phyloP scores from a whole-genome alignment of 1,140 invertebrate genomes.

The Dendrolimus punctatus region DNA sequence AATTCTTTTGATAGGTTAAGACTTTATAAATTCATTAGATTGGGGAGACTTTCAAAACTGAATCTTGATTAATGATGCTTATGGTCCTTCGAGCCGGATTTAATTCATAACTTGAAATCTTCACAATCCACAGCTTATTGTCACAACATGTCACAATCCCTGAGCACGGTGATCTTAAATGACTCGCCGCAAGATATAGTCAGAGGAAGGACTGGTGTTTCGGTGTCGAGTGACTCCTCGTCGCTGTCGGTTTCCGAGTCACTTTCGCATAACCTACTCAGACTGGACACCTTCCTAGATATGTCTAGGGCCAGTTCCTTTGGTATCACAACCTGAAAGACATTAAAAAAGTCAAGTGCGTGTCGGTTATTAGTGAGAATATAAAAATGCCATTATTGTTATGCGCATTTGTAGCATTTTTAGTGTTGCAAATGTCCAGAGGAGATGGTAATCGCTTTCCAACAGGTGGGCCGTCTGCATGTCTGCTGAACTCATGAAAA shows the following conservation, averaged over 20 bases:
- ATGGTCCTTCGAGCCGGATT: neutral
- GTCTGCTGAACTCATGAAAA: no score
- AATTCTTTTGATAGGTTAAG: no score
- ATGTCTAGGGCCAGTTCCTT: slow-evolving; percentile 34
- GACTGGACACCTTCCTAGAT: slow-evolving; percentile 22
- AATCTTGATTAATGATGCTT: no score
- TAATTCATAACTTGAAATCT: slow-evolving; percentile 2
- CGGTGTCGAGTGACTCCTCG: slow-evolving; percentile 5
- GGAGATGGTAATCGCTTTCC: no score
- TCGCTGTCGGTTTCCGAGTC: slow-evolving; percentile 43
- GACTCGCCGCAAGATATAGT: slow-evolving; percentile 25
- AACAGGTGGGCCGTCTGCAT: no score
- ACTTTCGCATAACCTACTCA: slow-evolving; percentile 23
- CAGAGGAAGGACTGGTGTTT: slow-evolving; percentile 20
- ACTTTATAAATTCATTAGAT: neutral
- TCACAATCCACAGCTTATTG: neutral
- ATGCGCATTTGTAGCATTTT: no score
- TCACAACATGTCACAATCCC: slow-evolving; percentile 21
- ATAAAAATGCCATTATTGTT: no score
- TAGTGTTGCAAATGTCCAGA: no score
- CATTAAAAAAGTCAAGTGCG: neutral
- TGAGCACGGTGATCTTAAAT: slow-evolving; percentile 33
- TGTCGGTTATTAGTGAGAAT: neutral
- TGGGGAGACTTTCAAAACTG: no score
- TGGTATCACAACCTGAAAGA: slow-evolving; percentile 38